Evolutionary conservation across 2,888 invertebrate genomes (phyloP), one percentile per base, ranked within the genome.

Genomic region (Drosophila melanocephala): DNA sequence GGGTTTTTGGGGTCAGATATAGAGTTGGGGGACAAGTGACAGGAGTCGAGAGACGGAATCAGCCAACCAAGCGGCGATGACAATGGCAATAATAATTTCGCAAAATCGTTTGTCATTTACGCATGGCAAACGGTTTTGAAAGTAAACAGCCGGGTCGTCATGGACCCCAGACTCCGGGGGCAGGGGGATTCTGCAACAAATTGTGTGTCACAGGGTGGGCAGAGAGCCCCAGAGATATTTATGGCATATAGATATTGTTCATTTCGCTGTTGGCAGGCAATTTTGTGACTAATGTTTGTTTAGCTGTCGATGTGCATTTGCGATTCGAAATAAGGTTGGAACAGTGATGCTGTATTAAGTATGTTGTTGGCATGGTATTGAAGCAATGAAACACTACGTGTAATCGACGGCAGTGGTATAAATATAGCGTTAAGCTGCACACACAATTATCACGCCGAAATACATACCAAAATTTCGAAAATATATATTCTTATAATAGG

Each of bases 31-130:
- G 14, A 22, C n/a, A 30, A 28, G 10, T 16, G 57, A 22, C 47
- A 14, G 22, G 50, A 69, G 55, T 19, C 22, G 33, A 12, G 59
- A 39, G 30, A 22, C 44, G 32, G 52, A 75, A 62, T 59, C 72
- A 75, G 50, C 69, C 70, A 76, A 57, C 76, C 68, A 72, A 81
- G 82, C 76, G 79, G 84, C 83, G 77, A 82, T 82, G 80, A 90
- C 86, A 89, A 89, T 86, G 90, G 91, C 88, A 91, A 91, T 89
- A 89, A 89, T 89, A 91, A 89, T 89, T 89, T 89, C 76, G 77
- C 88, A 85, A 89, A 89, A 91, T 89, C 89, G 89, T 89, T 89
- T 89, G 90, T 89, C 91, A 89, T 91, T 89, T 89, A 91, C 89
- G 90, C 91, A 90, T 89, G 89, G 89, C 90, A 90, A 89, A 89